Evolutionary conservation across 2,113 vertebrate species (phyloP), one percentile per base, ranked within the genome.

Genomic region (Cochlearius cochlearius): DNA sequence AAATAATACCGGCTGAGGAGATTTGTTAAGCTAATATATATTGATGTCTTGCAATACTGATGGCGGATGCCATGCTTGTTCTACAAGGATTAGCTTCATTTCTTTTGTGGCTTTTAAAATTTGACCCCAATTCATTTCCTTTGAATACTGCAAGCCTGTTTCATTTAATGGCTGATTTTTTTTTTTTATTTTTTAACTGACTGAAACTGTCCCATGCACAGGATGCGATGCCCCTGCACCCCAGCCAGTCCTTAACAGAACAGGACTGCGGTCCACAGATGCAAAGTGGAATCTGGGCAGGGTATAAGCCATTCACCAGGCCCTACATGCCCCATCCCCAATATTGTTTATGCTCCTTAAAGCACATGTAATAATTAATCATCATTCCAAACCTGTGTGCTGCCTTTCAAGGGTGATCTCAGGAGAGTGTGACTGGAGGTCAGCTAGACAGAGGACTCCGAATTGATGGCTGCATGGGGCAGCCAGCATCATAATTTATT

Each of bases 341-440:
- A 0, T 8, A 27, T 10, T 3, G 1, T 27, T 87, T 34, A 3
- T 18, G 3, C 11, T 36, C 47, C 60, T 12, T 5, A 2, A 11
- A 66, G 13, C 5, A 19, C 36, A 3, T 7, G 9, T 0, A 68
- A 5, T 3, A 20, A 64, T 34, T 14, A 7, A 29, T 53, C n/a
- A 76, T 15, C n/a, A 39, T 22, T 66, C n/a, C 59, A 56, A 49
- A 41, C 39, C 72, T 10, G 25, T 16, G 38, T 15, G 45, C 71
- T 74, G 69, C 41, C 55, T 53, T 69, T 2, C 75, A 21, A 74
- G 71, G 71, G n/a, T 32, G 78, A 15, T 73, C 69, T 78, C 13
- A 3, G 77, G 64, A 78, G 59, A 43, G 26, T 12, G 4, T 12
- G 58, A 20, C 67, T 85, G 85, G 49, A 73, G 82, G 71, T 74